Percentiles rank a stretch among this genome's conserved stretches.
These are phyloP conservation scores for Conops quadrifasciatus DNA, from an alignment of 2,888 invertebrate genomes.

Conservation along the genomic window DNA sequence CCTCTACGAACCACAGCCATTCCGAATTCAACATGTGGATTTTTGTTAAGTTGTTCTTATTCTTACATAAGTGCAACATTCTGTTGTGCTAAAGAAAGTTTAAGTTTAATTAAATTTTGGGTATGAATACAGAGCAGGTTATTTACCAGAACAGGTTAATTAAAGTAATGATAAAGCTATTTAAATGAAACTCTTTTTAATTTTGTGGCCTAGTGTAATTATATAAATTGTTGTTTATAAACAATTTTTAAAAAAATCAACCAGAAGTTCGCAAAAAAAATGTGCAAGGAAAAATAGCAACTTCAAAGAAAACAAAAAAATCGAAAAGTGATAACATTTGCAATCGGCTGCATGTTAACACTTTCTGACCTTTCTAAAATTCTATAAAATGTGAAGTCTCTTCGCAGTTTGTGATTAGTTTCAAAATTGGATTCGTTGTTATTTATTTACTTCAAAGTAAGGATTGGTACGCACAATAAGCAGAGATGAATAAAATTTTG, in stretches of 20 bases:
- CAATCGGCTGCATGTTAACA: conserved; percentile 21
- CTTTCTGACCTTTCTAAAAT: conserved; percentile 24
- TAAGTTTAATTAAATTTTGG: too few relatives aligned
- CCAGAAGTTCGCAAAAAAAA: neutral
- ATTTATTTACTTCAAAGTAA: neutral
- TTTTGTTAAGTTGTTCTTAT: too few relatives aligned
- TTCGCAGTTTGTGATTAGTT: conserved; percentile 18
- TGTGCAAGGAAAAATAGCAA: neutral
- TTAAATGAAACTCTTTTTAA: neutral
- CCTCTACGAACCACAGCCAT: too few relatives aligned
- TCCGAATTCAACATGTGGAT: too few relatives aligned
- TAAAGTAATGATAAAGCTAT: too few relatives aligned
- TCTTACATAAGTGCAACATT: too few relatives aligned
- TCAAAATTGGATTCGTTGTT: conserved; percentile 11
- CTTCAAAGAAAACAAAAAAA: neutral
- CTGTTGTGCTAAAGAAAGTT: too few relatives aligned
- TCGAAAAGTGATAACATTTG: conserved; percentile 9
- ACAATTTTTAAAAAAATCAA: conserved; percentile 8
- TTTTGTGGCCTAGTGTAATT: conserved; percentile 12
- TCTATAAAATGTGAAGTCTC: conserved; percentile 17
- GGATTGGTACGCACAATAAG: neutral
- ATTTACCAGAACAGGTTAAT: too few relatives aligned
- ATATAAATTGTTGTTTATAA: conserved; percentile 3
- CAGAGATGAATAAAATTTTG: conserved; percentile 36
- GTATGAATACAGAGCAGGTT: too few relatives aligned